phyloP scores from a whole-genome alignment of 2,888 invertebrate species.

The Fabriciana adippe region DNA sequence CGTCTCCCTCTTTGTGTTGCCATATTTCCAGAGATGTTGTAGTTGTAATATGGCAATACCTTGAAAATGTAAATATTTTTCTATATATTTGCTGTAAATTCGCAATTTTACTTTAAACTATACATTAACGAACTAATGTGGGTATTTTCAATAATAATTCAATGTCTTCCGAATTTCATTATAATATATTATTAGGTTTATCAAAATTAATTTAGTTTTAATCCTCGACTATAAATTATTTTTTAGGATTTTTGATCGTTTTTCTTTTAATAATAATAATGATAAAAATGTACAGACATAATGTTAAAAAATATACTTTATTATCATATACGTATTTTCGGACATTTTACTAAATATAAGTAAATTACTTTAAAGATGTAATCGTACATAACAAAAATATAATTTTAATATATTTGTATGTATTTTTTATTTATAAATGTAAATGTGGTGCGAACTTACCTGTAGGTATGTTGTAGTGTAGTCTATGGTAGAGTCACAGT shows the following conservation, averaged over 20 bases:
- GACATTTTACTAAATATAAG: too few species aligned
- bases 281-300: neutral
- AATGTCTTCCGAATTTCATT: slow-evolving; percentile 17
- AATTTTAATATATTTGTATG: too few species aligned
- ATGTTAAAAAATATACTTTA: too few species aligned
- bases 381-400: too few species aligned
- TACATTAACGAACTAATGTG: neutral
- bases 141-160: slow-evolving; percentile 1
- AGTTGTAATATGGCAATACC: slow-evolving; percentile 26
- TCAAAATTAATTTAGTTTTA: neutral
- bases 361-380: too few species aligned
- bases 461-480: too few species aligned
- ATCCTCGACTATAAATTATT: neutral
- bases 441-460: too few species aligned
- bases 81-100: slow-evolving; percentile 25
- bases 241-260: neutral
- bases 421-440: too few species aligned
- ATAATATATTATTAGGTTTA: neutral
- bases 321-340: too few species aligned
- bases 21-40: slow-evolving; percentile 3
- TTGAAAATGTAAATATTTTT: slow-evolving; percentile 24
- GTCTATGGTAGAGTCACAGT: too few species aligned
- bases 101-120: slow-evolving; percentile 16
- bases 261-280: neutral
- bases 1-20: slow-evolving; percentile 25